Conservation (phyloP, 2,797 vertebrate genomes). For the Paguma larvata region DNA sequence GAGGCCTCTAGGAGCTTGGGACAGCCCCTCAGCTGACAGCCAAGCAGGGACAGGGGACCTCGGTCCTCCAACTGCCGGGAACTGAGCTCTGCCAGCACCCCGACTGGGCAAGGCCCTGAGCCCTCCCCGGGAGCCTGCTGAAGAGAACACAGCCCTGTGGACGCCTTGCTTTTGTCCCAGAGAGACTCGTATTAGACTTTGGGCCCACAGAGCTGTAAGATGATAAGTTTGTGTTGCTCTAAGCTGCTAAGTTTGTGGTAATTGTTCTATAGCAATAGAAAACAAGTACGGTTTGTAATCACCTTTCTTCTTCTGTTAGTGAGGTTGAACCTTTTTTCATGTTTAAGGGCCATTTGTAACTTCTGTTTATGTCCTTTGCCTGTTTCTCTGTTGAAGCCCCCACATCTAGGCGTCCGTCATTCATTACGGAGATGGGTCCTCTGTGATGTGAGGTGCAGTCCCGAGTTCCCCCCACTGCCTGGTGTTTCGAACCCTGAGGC, state of each 20-base stretch:
- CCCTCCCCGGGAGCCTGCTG: no score
- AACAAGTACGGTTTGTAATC: neutral
- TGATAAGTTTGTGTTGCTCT: neutral
- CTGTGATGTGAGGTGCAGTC: neutral
- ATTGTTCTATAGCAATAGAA: neutral
- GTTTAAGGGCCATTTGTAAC: neutral
- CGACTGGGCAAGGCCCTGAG: neutral
- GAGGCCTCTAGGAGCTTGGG: neutral
- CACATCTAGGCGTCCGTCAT: neutral
- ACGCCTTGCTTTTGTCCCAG: neutral
- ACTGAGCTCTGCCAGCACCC: neutral
- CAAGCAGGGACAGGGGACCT: neutral
- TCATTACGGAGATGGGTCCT: neutral
- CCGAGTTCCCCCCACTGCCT: fast-evolving
- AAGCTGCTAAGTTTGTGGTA: neutral
- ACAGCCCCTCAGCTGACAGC: neutral
- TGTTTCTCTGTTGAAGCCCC: neutral
- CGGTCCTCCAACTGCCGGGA: neutral
- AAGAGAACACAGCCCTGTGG: neutral
- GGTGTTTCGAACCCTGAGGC: neutral
- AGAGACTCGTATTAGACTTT: neutral
- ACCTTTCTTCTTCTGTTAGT: neutral
- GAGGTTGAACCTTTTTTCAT: neutral
- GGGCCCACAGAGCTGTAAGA: neutral
- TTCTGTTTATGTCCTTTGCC: neutral